Base-by-base conservation (phyloP, 2,888 invertebrate genomes). In the Leistus spinibarbis region DNA sequence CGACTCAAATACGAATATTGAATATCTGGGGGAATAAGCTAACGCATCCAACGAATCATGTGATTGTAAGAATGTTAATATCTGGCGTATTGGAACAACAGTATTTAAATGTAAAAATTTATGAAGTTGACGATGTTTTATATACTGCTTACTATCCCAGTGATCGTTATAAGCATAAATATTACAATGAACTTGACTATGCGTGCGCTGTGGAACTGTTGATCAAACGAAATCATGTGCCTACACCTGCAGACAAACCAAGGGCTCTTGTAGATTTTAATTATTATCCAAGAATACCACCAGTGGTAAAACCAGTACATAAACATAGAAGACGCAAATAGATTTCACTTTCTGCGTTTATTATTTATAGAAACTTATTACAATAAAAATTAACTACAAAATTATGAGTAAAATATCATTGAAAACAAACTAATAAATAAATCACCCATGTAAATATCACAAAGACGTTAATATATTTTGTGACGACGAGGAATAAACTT, bases 161-260 rank as follows among this genome's bases (percentile, higher is more conserved):
- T 2, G 82, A 85, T 79, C 85, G 86, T 71, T 89, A 87, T 78
- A 89, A 89, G 66, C 88, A 89, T 74, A 80, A 87, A 7, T 90
- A 89, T 82, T 90, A 90, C 70, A 86, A 88, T 76, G 88, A 89
- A 77, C 79, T 86, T 79, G 87, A 88, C 16, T 87, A 84, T 64
- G 88, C 86, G 0, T 82, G 80, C 77, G 80, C 84, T 1, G 79
- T 81, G 3, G 82, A 82, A 64, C 75, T 85, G 69, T 82, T 81
- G 77, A 85, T 85, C 57, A 83, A 81, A 70, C 79, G 80, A 20
- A 84, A 84, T 76, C 78, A 78, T 57, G 72, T 85, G 17, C 79
- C 80, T 22, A 76, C 78, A 17, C 77, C 79, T 3, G 76, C 79
- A 16, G 79, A 82, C 4, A 77, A 80, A 67, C 83, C 83, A 3